Evolutionary conservation across 2,888 invertebrate species (phyloP).

Genomic region (Dione juno): DNA sequence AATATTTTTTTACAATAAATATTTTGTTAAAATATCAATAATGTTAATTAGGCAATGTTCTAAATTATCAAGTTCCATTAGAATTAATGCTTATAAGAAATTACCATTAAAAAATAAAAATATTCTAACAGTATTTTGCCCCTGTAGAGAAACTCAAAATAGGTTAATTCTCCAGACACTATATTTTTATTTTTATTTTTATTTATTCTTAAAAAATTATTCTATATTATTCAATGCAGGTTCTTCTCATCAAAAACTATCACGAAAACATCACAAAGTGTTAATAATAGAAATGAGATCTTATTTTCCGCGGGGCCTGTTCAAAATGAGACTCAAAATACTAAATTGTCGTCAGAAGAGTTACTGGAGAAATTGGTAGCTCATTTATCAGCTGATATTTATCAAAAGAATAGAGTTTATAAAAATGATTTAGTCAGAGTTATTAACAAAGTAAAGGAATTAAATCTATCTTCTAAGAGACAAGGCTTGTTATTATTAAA

Average conservation of each 20-base stretch:
- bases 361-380: constrained; percentile 71
- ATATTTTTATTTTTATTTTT: constrained; percentile 6
- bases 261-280: not conserved
- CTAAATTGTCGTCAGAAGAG: constrained; percentile 56
- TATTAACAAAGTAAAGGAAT: constrained; percentile 65
- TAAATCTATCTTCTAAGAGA: constrained; percentile 70
- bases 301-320: constrained; percentile 36
- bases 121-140: constrained; percentile 39
- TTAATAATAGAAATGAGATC: constrained; percentile 39
- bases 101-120: constrained; percentile 47
- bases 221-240: constrained; percentile 12
- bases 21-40: constrained; percentile 44
- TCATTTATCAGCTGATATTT: constrained; percentile 67
- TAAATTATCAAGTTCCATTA: constrained; percentile 59
- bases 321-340: constrained; percentile 32
- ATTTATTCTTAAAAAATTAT: not conserved
- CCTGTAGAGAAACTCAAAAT: constrained; percentile 37
- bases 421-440: constrained; percentile 72
- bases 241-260: constrained; percentile 17
- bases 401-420: constrained; percentile 74
- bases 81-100: constrained; percentile 51
- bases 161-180: constrained; percentile 49
- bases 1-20: constrained; percentile 8
- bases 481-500: constrained; percentile 78
- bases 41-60: constrained; percentile 65